phyloP scores from a whole-genome alignment of 2,113 vertebrate species.

The Pampusana beccarii region DNA sequence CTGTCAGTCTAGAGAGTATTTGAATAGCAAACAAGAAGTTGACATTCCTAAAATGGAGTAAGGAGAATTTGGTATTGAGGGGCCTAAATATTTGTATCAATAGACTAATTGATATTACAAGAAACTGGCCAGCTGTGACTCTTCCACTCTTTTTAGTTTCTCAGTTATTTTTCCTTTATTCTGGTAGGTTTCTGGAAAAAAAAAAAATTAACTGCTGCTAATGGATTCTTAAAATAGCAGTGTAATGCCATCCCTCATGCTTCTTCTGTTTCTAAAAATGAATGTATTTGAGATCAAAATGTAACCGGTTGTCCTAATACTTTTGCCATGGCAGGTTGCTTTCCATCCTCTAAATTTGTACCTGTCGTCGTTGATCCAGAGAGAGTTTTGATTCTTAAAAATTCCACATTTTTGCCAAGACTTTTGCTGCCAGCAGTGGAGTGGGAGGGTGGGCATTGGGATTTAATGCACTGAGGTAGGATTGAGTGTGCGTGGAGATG shows the following conservation, averaged over 20 bases:
- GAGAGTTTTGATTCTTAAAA: neutral
- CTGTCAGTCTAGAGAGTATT: neutral
- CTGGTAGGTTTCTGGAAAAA: slow-evolving; percentile 37
- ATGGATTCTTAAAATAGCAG: slow-evolving; percentile 69
- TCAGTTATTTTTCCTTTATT: neutral
- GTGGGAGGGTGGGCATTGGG: rapidly evolving
- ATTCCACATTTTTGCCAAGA: neutral
- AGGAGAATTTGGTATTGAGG: slow-evolving; percentile 32
- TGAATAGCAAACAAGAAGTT: neutral
- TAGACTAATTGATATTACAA: slow-evolving; percentile 50
- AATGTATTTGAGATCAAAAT: slow-evolving; percentile 44
- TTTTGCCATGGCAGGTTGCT: slow-evolving; percentile 28
- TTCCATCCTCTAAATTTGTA: neutral
- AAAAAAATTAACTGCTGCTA: slow-evolving; percentile 36
- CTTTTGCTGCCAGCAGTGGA: neutral
- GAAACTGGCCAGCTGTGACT: slow-evolving; percentile 42
- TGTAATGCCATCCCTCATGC: slow-evolving; percentile 33
- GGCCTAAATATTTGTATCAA: slow-evolving; percentile 24
- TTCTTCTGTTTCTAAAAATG: slow-evolving; percentile 63
- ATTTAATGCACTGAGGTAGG: neutral
- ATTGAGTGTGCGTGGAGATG: neutral
- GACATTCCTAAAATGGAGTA: neutral
- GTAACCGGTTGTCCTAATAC: neutral
- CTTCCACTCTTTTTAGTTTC: neutral
- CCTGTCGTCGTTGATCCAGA: neutral